phyloP scores from a whole-genome alignment of 1,140 invertebrate species.

The Drosophila baimaii region DNA sequence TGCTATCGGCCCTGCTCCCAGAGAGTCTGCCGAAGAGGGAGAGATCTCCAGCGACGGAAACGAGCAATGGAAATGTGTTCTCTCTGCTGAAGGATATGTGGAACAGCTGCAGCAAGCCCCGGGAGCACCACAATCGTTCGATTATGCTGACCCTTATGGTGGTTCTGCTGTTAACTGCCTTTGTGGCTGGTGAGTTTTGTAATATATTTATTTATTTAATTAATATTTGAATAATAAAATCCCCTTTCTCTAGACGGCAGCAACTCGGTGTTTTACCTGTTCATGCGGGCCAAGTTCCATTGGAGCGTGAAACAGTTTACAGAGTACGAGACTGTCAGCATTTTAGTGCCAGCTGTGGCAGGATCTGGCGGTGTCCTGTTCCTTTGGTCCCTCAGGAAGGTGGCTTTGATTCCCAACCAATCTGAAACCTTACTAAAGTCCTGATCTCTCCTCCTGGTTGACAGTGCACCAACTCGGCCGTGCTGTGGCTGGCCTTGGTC shows the following conservation, averaged over 20 bases:
- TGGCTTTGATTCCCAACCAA: neutral
- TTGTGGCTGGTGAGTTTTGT: conserved; percentile 72
- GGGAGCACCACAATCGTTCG: conserved; percentile 86
- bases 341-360: conserved; percentile 83
- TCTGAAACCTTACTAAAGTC: neutral
- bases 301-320: conserved; percentile 88
- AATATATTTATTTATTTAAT: neutral
- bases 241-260: conserved; percentile 68
- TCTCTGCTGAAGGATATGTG: conserved; percentile 86
- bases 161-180: conserved; percentile 85
- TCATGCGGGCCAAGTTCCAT: conserved; percentile 87
- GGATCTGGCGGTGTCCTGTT: conserved; percentile 84
- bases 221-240: neutral
- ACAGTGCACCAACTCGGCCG: conserved; percentile 61
- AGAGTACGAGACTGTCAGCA: conserved; percentile 85
- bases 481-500: conserved; percentile 67
- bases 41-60: conserved; percentile 44
- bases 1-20: conserved; percentile 60
- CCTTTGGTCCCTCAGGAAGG: conserved; percentile 85
- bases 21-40: conserved; percentile 54
- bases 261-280: conserved; percentile 86
- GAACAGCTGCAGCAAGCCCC: conserved; percentile 85
- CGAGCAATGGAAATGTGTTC: neutral
- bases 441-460: neutral
- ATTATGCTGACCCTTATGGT: conserved; percentile 87